Percentiles rank a stretch among this genome's conserved stretches.
Conservation (phyloP, 2,113 vertebrate species). For the Pavo muticus region DNA sequence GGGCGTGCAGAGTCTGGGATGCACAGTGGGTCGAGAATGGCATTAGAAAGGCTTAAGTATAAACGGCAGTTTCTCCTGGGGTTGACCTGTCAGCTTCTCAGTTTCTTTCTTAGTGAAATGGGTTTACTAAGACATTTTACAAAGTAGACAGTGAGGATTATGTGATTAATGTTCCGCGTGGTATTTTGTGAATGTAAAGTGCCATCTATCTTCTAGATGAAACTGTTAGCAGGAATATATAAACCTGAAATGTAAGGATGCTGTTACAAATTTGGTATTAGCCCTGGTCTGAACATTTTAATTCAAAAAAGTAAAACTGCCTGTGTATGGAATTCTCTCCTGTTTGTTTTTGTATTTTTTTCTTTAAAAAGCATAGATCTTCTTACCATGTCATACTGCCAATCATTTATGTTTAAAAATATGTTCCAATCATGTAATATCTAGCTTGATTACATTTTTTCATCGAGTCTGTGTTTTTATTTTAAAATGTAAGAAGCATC, state of each 20-base stretch:
- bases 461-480: neutral
- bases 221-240: neutral
- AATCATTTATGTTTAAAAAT: neutral
- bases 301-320: neutral
- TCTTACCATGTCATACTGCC: neutral
- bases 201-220: constrained; percentile 43
- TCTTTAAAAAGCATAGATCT: neutral
- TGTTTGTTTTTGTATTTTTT: neutral
- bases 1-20: neutral
- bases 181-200: constrained; percentile 49
- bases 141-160: constrained; percentile 1
- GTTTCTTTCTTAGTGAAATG: neutral
- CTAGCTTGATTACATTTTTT: neutral
- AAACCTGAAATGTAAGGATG: neutral
- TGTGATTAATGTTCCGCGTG: neutral
- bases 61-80: neutral
- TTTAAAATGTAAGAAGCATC: neutral
- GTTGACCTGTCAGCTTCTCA: neutral
- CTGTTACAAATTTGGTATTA: neutral
- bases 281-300: neutral
- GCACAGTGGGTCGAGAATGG: neutral
- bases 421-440: neutral
- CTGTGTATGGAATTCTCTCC: neutral
- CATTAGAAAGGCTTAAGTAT: constrained; percentile 7
- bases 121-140: neutral